Conservation (phyloP, 2,797 vertebrate genomes). For the Mycteria americana region DNA sequence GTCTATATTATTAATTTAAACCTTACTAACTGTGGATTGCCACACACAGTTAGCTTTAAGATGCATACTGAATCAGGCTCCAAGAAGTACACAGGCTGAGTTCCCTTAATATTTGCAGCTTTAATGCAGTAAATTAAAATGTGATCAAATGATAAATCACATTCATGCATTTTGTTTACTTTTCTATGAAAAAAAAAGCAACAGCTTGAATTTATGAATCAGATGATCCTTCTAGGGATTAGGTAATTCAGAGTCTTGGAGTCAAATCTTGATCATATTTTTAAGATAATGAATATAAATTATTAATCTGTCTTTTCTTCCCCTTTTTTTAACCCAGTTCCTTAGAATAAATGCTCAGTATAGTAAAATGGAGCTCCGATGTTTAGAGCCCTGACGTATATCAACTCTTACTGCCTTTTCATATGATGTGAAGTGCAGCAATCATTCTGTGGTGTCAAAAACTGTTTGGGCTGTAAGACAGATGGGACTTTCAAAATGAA, state of each 20-base stretch:
- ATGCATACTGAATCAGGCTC: constrained; percentile 58
- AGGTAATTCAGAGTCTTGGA: not conserved
- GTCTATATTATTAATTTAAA: constrained; percentile 75
- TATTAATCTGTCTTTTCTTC: not conserved
- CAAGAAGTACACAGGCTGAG: constrained; percentile 37
- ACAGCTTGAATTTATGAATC: not conserved
- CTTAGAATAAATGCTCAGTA: constrained; percentile 4
- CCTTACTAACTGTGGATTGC: constrained; percentile 60
- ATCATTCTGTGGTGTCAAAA: constrained; percentile 76
- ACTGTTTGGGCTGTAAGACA: constrained; percentile 77
- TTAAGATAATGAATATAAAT: constrained; percentile 12
- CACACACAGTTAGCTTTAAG: constrained; percentile 64
- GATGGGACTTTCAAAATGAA: constrained; percentile 83
- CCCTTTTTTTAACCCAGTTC: not conserved
- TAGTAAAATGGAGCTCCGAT: constrained; percentile 63
- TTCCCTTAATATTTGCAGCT: constrained; percentile 45
- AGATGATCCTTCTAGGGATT: not conserved
- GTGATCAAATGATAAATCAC: constrained; percentile 43
- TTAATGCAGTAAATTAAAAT: constrained; percentile 68
- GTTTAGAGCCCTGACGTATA: constrained; percentile 43
- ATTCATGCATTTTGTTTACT: constrained; percentile 12
- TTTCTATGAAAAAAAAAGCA: not conserved
- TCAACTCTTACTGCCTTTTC: constrained; percentile 66
- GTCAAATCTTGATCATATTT: not conserved
- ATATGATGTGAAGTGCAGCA: constrained; percentile 57